phyloP scores from a whole-genome alignment of 2,888 invertebrate species.

The Beris chalybata region DNA sequence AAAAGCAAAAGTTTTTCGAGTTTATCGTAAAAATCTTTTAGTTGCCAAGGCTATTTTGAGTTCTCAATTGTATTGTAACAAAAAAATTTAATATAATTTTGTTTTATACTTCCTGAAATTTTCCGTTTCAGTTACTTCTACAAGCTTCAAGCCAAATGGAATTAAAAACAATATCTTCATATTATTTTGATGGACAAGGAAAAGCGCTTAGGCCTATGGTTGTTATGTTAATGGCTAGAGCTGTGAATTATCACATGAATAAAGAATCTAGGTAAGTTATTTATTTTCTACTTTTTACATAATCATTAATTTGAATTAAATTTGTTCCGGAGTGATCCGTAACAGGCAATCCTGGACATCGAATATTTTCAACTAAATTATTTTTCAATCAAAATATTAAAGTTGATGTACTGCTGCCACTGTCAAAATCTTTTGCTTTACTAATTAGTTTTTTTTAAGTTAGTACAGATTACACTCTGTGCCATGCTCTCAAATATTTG shows the following conservation, averaged over 20 bases:
- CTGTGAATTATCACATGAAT: slow-evolving; percentile 86
- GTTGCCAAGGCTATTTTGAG: not conserved
- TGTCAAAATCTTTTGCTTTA: no score
- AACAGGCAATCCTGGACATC: no score
- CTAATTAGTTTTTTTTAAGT: no score
- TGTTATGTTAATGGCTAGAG: slow-evolving; percentile 89
- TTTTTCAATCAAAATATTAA: no score
- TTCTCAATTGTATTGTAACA: not conserved
- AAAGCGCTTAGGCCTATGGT: slow-evolving; percentile 97
- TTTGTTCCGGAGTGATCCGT: no score
- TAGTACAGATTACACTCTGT: no score
- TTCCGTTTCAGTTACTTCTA: slow-evolving; percentile 58
- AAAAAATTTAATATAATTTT: not conserved
- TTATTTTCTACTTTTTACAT: no score
- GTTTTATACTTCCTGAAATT: not conserved
- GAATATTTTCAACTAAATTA: no score
- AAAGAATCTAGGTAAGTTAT: slow-evolving; percentile 74
- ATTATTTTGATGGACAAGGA: slow-evolving; percentile 98
- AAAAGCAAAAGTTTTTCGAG: no score
- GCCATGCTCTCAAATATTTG: no score
- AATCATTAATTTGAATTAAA: no score
- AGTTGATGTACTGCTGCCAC: no score
- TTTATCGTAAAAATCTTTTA: not conserved
- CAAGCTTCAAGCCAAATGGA: slow-evolving; percentile 80
- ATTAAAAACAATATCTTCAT: slow-evolving; percentile 88